phyloP scores from a whole-genome alignment of 2,113 vertebrate species.

The Carassius auratus region DNA sequence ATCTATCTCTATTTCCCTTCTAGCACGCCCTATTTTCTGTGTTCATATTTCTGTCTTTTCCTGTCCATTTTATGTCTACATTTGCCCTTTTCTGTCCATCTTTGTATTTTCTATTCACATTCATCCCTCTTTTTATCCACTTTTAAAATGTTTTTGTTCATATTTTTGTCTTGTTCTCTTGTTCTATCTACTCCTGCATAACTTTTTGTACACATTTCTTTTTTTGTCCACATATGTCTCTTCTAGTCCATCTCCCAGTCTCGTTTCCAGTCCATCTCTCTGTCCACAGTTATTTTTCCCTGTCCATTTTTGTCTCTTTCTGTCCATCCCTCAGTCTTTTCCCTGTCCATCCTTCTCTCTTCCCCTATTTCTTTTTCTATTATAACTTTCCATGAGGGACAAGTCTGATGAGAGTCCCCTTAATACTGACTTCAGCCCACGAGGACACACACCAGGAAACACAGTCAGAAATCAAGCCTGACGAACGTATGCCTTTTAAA shows the following conservation, averaged over 20 bases:
- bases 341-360: not conserved
- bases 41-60: too few species aligned
- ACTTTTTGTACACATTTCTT: not conserved
- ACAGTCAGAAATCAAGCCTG: not conserved
- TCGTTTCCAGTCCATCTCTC: not conserved
- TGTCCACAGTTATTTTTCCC: too few species aligned
- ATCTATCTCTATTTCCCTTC: too few species aligned
- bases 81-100: too few species aligned
- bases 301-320: not conserved
- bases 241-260: not conserved
- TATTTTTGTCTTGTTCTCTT: not conserved
- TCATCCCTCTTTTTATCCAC: not conserved
- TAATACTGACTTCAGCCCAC: not conserved
- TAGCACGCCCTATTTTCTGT: too few species aligned
- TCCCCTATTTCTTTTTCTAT: not conserved
- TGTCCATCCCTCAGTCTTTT: too few species aligned
- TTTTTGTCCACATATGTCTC: not conserved
- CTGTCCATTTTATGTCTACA: too few species aligned
- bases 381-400: not conserved
- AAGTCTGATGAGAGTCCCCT: not conserved
- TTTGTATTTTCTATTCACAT: not conserved
- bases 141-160: too few species aligned
- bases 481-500: not conserved
- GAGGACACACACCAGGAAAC: not conserved
- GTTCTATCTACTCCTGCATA: not conserved